A percentile compares a stretch with the other conserved stretches of the same genome.
Conservation (phyloP, 1,140 invertebrate genomes). For the Hylaeus volcanicus region DNA sequence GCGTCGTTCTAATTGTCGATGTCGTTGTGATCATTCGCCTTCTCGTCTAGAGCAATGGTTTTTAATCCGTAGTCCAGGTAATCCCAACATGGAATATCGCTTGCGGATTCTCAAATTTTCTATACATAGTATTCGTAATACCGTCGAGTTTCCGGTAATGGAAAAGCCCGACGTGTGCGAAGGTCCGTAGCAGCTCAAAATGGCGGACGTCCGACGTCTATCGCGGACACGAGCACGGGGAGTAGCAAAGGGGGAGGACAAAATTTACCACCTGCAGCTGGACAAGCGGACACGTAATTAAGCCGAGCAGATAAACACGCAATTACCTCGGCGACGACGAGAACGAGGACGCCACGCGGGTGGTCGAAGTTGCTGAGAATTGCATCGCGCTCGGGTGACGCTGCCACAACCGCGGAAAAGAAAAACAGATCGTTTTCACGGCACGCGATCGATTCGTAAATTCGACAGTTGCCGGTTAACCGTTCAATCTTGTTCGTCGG, state of each 20-base stretch:
- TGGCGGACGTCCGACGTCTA: conserved; percentile 38
- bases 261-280: conserved; percentile 72
- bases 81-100: no score
- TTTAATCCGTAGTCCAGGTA: no score
- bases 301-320: conserved; percentile 75
- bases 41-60: no score
- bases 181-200: conserved; percentile 36
- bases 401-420: background rate
- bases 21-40: background rate
- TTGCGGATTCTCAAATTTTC: no score
- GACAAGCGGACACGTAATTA: conserved; percentile 76
- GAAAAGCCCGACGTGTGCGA: background rate
- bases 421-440: conserved; percentile 35
- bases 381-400: background rate
- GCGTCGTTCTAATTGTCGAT: background rate
- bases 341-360: conserved; percentile 25
- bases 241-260: conserved; percentile 41
- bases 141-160: background rate
- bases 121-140: background rate
- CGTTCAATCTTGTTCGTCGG: no score
- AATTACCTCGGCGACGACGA: conserved; percentile 71
- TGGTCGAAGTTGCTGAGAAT: conserved; percentile 25
- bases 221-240: conserved; percentile 22
- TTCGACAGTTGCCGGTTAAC: no score
- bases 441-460: background rate